Evolutionary conservation across 2,113 vertebrate species (phyloP), one percentile per base, ranked within the genome.

Genomic region (Halcyon malimbica): DNA sequence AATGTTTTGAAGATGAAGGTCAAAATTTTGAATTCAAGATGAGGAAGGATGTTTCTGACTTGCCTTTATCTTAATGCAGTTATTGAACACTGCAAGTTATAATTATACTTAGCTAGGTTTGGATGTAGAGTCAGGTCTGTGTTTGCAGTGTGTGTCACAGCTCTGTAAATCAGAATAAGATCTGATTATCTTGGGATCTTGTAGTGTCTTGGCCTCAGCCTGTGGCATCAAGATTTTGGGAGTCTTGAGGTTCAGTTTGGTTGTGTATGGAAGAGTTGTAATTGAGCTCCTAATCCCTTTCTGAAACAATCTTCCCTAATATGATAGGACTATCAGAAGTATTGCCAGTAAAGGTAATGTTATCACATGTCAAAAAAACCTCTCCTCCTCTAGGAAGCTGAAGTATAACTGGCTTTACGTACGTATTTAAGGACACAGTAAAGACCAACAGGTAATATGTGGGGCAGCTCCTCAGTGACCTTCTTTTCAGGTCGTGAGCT

Each of bases 281-380:
- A 73, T 2, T 63, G 51, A 86, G 37, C 10, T 28, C 10, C 4
- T 50, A 18, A 17, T 73, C 41, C 7, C 67, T 64, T 93, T 82
- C 56, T 89, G 77, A 29, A 91, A 12, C 10, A 13, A 33, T 56
- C 23, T 26, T 7, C 23, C 82, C 23, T 37, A 26, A 46, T n/a
- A 42, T 1, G 10, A 8, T 16, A 53, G 26, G 50, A 51, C 23
- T 51, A 51, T 24, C 41, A 26, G 29, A 26, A 80, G 56, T 77
- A 69, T 69, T 2, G 1, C 21, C 39, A 37, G n/a, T n/a, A 51
- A 39, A 4, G 20, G 50, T 67, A 5, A 46, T 39, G 51, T 75
- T 78, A 42, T 90, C 6, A 1, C 5, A 1, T 0, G 1, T 37
- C 26, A 48, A 28, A 68, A 85, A 29, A 26, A 2, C 2, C 2